A percentile compares a stretch with the other conserved stretches of the same genome.
These are phyloP conservation scores for Gopherus flavomarginatus DNA, from an alignment of 2,113 vertebrate genomes.

Conservation along the genomic window DNA sequence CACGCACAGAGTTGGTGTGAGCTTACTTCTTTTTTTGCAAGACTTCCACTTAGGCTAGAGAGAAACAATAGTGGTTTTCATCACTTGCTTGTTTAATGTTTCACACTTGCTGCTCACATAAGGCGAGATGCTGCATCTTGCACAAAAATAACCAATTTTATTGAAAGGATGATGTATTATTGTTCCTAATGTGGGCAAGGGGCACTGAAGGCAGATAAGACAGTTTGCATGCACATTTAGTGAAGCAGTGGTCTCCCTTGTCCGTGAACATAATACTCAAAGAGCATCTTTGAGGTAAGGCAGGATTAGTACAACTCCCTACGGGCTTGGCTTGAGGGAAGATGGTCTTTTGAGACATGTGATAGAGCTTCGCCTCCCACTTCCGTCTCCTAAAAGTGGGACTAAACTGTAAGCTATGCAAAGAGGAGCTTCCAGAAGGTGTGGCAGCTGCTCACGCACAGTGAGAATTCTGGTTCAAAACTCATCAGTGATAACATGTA, in stretches of 20 bases:
- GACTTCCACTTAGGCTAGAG: not conserved
- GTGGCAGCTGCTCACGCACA: not conserved
- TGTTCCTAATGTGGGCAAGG: constrained; percentile 4
- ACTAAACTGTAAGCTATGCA: not conserved
- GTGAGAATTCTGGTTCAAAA: constrained; percentile 18
- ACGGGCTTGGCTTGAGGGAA: not conserved
- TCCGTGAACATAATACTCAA: not conserved
- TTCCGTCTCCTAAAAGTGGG: not conserved
- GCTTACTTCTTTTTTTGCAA: not conserved
- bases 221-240: not conserved
- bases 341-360: not conserved
- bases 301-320: not conserved
- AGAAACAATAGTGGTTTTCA: constrained; percentile 14
- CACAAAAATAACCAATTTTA: constrained; percentile 3
- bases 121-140: not conserved
- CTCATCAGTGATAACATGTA: constrained; percentile 11
- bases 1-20: not conserved
- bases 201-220: fast-evolving
- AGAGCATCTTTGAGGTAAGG: not conserved
- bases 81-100: not conserved
- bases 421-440: constrained; percentile 41
- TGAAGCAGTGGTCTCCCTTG: not conserved
- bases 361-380: not conserved
- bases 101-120: not conserved
- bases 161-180: not conserved